Evolutionary conservation across 2,888 invertebrate genomes (phyloP).

Genomic region (Lamellibrachia columna): DNA sequence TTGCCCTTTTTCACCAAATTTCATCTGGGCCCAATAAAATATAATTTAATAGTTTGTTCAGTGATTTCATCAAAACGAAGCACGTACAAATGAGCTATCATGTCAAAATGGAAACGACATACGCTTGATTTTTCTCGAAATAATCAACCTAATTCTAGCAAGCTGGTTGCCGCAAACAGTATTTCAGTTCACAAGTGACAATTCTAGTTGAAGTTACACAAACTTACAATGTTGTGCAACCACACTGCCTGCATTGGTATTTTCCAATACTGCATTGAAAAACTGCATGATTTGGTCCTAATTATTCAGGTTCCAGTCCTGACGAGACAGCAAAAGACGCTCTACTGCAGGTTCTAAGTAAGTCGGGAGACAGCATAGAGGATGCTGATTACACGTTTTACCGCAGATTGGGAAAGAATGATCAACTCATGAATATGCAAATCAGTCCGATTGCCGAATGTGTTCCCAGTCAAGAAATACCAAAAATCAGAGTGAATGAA

Average conservation of each 20-base stretch:
- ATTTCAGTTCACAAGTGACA: neutral
- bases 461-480: neutral
- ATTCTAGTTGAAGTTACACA: neutral
- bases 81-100: too few relatives aligned
- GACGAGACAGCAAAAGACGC: constrained; percentile 50
- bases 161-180: neutral
- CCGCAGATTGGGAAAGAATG: constrained; percentile 17
- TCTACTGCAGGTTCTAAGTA: constrained; percentile 49
- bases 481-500: neutral
- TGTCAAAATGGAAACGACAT: too few relatives aligned
- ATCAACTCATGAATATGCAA: constrained; percentile 35
- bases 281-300: neutral
- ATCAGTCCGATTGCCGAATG: constrained; percentile 19
- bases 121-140: too few relatives aligned
- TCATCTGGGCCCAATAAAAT: too few relatives aligned
- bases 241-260: neutral
- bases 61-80: too few relatives aligned
- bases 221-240: neutral
- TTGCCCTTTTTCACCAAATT: too few relatives aligned
- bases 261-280: neutral
- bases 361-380: constrained; percentile 43
- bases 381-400: constrained; percentile 27
- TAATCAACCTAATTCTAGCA: neutral
- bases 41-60: too few relatives aligned
- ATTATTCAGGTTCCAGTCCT: constrained; percentile 42